Conservation (phyloP, 2,113 vertebrate species). For the Meles meles region DNA sequence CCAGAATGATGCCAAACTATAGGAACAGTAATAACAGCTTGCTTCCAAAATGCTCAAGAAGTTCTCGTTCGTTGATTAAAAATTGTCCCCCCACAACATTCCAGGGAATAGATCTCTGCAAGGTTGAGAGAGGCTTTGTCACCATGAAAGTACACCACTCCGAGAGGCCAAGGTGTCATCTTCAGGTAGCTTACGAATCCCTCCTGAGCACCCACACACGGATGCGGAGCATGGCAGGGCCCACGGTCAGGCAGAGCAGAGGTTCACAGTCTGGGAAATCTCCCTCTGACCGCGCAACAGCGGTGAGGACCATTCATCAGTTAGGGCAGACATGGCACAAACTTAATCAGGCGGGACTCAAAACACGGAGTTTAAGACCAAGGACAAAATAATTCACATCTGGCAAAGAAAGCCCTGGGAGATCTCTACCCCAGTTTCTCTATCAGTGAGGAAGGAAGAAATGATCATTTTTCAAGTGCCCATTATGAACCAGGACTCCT, state of each 20-base stretch:
- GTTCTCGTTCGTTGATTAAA: conserved; percentile 13
- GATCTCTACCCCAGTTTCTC: not conserved
- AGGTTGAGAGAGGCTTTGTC: not conserved
- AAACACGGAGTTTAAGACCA: not conserved
- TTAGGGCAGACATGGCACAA: not conserved
- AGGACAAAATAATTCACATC: not conserved
- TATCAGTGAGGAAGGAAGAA: not conserved
- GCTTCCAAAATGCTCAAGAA: conserved; percentile 23
- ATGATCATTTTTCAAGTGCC: not conserved
- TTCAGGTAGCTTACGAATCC: not conserved
- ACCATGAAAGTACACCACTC: not conserved
- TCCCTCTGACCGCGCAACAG: not conserved
- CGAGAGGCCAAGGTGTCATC: not conserved
- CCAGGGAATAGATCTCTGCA: not conserved
- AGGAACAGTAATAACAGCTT: not conserved
- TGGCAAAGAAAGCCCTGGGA: not conserved
- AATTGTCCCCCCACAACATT: not conserved
- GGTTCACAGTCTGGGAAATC: not conserved
- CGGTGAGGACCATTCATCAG: not conserved
- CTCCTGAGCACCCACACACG: not conserved
- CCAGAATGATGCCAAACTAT: conserved; percentile 20
- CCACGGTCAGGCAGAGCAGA: not conserved
- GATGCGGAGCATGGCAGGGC: not conserved
- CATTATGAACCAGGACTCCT: not conserved
- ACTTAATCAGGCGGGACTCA: not conserved